A percentile compares a stretch with the other conserved stretches of the same genome.
Evolutionary conservation across 2,888 invertebrate species (phyloP).

Genomic region (Mythimna albipuncta): DNA sequence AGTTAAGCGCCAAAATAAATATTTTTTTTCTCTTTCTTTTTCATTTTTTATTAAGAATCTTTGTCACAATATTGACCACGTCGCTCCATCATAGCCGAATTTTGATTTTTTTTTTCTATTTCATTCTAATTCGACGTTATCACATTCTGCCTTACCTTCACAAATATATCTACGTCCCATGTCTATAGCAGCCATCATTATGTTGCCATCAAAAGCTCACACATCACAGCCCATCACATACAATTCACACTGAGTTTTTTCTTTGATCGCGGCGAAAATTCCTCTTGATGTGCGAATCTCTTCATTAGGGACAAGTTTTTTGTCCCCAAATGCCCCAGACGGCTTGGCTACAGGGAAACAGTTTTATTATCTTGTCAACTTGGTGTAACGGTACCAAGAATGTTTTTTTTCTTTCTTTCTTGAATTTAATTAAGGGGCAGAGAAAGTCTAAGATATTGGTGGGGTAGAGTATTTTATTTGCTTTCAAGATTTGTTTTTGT

Average conservation of each 20-base stretch:
- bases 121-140: too few relatives aligned
- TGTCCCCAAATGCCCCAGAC: slow-evolving; percentile 62
- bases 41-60: too few relatives aligned
- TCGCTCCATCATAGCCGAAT: too few relatives aligned
- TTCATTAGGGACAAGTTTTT: slow-evolving; percentile 74
- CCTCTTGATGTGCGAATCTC: slow-evolving; percentile 73
- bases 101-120: too few relatives aligned
- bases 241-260: slow-evolving; percentile 57
- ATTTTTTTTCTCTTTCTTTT: too few relatives aligned
- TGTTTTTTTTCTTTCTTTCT: slow-evolving; percentile 49
- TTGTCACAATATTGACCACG: too few relatives aligned
- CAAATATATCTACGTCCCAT: neutral
- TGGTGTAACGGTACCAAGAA: slow-evolving; percentile 65
- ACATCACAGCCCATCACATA: slow-evolving; percentile 37
- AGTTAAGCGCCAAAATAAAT: too few relatives aligned
- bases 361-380: slow-evolving; percentile 76
- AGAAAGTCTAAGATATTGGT: slow-evolving; percentile 38
- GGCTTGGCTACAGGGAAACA: slow-evolving; percentile 56
- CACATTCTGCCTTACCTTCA: neutral
- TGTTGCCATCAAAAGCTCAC: slow-evolving; percentile 19
- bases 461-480: slow-evolving; percentile 14
- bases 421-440: slow-evolving; percentile 58
- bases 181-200: slow-evolving; percentile 3
- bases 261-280: slow-evolving; percentile 57
- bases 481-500: neutral